Base-by-base conservation (phyloP, 2,797 vertebrate species). In the Enteromius unitaeniatus region DNA sequence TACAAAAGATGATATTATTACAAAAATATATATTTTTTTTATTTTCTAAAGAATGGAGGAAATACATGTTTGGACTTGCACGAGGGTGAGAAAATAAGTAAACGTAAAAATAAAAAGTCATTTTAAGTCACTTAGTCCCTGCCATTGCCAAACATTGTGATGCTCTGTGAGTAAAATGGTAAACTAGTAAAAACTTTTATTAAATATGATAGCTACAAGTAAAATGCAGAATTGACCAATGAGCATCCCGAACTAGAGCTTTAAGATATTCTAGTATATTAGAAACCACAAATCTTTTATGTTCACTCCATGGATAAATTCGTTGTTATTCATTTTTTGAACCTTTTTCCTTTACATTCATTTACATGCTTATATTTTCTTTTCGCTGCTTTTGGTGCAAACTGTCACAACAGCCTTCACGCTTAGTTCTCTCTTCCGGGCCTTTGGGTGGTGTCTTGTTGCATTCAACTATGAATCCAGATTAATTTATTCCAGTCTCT, bases 401-500 rank as follows among this genome's bases (percentile, higher is more conserved):
- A 80, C 73, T 47, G 73, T 58, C 62, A 69, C 42, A 78, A 67
- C 68, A 49, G 58, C 75, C 17, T 37, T 78, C 31, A 23, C 9
- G 0, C 74, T 67, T 76, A 55, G 23, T 26, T 69, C 31, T 70
- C 42, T 51, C 62, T 60, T 53, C 67, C 49, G 26, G 51, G 53
- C 49, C 69, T 79, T 26, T 9, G 45, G 65, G 60, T 78, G 62
- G 68, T 69, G 62, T 74, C 79, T 82, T 80, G 88, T 87, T 87
- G 64, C 31, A 15, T 53, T 82, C 40, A 67, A 42, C 65, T 67
- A 55, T 42, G 67, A 73, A 75, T 81, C 26, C 55, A 60, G 49
- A 78, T 86, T 81, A 72, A 82, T 81, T 87, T 31, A 81, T 69
- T 79, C 80, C 69, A 73, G 40, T 77, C 37, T 53, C 42, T 85